A percentile compares a stretch with the other conserved stretches of the same genome.
These are phyloP conservation scores for Protula sp. DNA, from an alignment of 2,888 invertebrate genomes.

Conservation along the genomic window DNA sequence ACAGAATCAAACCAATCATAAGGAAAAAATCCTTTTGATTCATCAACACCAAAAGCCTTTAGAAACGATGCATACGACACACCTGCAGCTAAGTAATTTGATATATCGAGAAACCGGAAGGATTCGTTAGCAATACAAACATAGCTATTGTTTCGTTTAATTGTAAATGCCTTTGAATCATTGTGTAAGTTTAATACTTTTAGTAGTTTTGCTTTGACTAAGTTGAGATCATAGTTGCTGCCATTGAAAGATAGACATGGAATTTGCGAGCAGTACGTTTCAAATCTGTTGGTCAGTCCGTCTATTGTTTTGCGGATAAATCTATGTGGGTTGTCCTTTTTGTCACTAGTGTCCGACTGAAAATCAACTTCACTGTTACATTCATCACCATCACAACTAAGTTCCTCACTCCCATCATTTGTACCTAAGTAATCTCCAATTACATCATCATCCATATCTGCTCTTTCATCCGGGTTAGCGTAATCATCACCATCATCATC, in stretches of 20 bases:
- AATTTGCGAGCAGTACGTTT: neutral
- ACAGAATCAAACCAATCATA: neutral
- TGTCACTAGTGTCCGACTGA: too few species aligned
- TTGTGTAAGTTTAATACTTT: neutral
- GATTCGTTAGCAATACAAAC: neutral
- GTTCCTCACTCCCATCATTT: too few species aligned
- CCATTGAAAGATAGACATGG: neutral
- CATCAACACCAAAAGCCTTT: neutral
- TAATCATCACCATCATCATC: neutral
- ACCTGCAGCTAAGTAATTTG: neutral
- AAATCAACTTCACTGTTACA: too few species aligned
- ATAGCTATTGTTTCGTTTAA: neutral
- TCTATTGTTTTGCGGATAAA: too few species aligned
- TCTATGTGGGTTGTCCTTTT: too few species aligned
- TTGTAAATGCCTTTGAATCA: neutral
- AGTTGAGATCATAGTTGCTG: neutral
- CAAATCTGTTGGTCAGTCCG: too few species aligned
- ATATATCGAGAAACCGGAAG: neutral
- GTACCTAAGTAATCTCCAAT: neutral
- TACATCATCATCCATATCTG: neutral
- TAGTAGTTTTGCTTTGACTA: neutral
- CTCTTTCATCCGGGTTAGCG: too few species aligned
- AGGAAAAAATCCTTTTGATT: neutral
- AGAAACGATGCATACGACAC: neutral
- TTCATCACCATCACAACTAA: too few species aligned